Conservation (phyloP, 2,797 vertebrate genomes). For the Gymnocypris eckloni region DNA sequence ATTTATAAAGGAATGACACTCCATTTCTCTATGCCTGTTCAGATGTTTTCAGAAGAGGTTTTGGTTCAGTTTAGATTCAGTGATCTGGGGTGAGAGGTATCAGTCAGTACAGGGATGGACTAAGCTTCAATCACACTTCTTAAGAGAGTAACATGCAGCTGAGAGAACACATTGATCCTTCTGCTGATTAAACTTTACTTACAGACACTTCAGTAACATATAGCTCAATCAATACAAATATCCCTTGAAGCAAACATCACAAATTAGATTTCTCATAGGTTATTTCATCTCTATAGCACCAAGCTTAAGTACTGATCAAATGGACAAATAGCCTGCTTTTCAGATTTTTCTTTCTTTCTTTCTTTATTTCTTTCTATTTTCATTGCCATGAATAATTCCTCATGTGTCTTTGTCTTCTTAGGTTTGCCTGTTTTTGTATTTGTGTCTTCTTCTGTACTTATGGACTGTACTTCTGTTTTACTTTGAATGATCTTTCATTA, state of each 20-base stretch:
- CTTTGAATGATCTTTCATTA: neutral
- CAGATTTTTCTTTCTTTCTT: too few species aligned
- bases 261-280: neutral
- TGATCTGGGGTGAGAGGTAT: neutral
- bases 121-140: neutral
- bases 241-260: neutral
- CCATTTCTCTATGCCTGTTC: too few species aligned
- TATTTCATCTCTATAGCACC: neutral
- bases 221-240: constrained; percentile 59
- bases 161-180: constrained; percentile 55
- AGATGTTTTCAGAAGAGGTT: neutral
- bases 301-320: neutral
- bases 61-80: neutral
- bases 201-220: constrained; percentile 60
- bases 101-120: neutral
- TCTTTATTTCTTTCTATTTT: too few species aligned
- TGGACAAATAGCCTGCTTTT: neutral
- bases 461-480: constrained; percentile 5
- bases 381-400: too few species aligned
- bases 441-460: neutral
- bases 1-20: too few species aligned
- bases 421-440: neutral
- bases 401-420: too few species aligned
- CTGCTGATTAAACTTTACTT: constrained; percentile 41
- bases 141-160: neutral